phyloP scores from a whole-genome alignment of 2,113 vertebrate genomes.

The Sphaerodactylus townsendi region DNA sequence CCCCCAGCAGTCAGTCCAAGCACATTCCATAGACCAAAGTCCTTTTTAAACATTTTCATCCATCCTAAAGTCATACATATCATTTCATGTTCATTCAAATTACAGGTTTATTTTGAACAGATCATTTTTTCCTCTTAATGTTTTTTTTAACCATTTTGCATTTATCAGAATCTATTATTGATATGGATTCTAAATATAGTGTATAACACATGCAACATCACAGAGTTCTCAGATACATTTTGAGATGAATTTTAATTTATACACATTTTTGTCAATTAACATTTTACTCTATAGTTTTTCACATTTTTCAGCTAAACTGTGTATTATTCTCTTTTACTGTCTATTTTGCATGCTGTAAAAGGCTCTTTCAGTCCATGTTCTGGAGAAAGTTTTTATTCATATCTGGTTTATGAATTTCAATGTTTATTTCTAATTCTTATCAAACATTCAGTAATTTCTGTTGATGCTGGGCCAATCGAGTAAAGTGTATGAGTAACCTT shows the following conservation, averaged over 20 bases:
- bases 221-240: not conserved
- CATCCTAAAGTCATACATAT: conserved; percentile 42
- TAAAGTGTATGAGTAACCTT: not conserved
- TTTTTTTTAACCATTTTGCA: conserved; percentile 32
- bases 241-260: not conserved
- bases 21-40: conserved; percentile 41
- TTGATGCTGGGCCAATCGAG: not conserved
- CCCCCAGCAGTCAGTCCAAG: conserved; percentile 18
- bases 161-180: conserved; percentile 5
- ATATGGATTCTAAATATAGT: conserved; percentile 1
- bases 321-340: conserved; percentile 24
- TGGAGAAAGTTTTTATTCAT: conserved; percentile 17
- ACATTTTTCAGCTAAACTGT: conserved; percentile 28
- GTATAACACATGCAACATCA: not conserved
- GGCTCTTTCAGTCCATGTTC: conserved; percentile 26
- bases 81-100: conserved; percentile 45
- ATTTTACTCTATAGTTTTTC: not conserved
- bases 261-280: conserved; percentile 3
- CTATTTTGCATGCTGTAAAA: conserved; percentile 44
- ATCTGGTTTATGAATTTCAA: not conserved
- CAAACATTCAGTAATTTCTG: not conserved
- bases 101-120: conserved; percentile 32
- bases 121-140: conserved; percentile 37
- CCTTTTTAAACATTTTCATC: conserved; percentile 50
- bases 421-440: not conserved